Conservation (phyloP, 2,888 invertebrate species). For the Drosophila mimica region DNA sequence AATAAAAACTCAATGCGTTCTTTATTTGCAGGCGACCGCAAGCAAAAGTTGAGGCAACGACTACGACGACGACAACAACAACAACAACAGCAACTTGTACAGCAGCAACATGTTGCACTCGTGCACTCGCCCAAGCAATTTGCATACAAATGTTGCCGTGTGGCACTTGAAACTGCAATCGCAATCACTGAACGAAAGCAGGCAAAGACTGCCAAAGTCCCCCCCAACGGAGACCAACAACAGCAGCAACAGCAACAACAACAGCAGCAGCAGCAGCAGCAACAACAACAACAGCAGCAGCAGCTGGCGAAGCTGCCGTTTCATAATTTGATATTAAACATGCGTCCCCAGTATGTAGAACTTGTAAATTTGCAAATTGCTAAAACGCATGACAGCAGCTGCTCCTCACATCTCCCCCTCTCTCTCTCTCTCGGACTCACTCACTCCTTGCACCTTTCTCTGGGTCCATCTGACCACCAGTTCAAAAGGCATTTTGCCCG, state of each 20-base stretch:
- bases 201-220: neutral
- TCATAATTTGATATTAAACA: slow-evolving; percentile 79
- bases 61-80: slow-evolving; percentile 8
- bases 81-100: slow-evolving; percentile 23
- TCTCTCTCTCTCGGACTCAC: neutral
- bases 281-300: slow-evolving; percentile 7
- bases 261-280: slow-evolving; percentile 2
- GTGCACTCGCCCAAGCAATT: slow-evolving; percentile 73
- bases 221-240: slow-evolving; percentile 2
- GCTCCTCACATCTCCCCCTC: slow-evolving; percentile 2
- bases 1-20: slow-evolving; percentile 81
- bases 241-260: neutral
- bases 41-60: slow-evolving; percentile 24
- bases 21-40: slow-evolving; percentile 77
- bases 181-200: slow-evolving; percentile 57
- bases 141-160: slow-evolving; percentile 80
- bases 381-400: slow-evolving; percentile 73
- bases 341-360: slow-evolving; percentile 67
- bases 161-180: slow-evolving; percentile 70
- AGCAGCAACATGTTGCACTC: slow-evolving; percentile 74
- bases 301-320: slow-evolving; percentile 59
- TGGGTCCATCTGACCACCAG: slow-evolving; percentile 19
- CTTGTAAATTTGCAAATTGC: slow-evolving; percentile 80
- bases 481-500: slow-evolving; percentile 55
- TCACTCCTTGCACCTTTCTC: neutral